These are phyloP conservation scores for Bathynomus jamesi DNA, from an alignment of 1,140 invertebrate species.

Conservation along the genomic window DNA sequence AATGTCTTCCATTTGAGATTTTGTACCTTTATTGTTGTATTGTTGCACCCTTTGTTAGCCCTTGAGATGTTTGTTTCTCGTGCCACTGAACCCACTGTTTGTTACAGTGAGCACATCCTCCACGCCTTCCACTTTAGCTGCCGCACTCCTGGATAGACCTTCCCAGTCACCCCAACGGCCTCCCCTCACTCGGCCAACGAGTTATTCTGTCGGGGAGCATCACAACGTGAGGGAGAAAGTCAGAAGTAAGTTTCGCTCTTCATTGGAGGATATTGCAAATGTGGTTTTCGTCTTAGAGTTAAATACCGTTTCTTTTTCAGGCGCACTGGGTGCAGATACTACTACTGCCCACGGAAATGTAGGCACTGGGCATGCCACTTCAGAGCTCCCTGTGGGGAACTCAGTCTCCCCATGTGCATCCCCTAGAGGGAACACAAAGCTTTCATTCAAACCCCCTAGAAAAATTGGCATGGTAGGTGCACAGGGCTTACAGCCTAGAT, in stretches of 20 bases:
- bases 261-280: no score
- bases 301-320: background rate
- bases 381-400: no score
- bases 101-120: background rate
- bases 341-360: no score
- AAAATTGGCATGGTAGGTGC: background rate
- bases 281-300: no score
- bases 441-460: background rate
- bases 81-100: no score
- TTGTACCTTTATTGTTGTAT: no score
- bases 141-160: background rate
- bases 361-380: no score
- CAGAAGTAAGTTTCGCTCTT: slow-evolving; percentile 34
- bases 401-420: no score
- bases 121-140: background rate
- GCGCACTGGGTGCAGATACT: background rate
- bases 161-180: slow-evolving; percentile 15
- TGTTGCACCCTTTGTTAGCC: no score
- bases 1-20: no score
- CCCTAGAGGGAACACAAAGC: background rate
- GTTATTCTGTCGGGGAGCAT: slow-evolving; percentile 34
- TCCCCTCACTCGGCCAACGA: slow-evolving; percentile 36
- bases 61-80: no score
- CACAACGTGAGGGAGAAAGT: slow-evolving; percentile 33
- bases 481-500: no score